Percentiles rank a stretch among this genome's conserved stretches.
These are phyloP conservation scores for Lepeophtheirus nordmannii DNA, from an alignment of 2,888 invertebrate species.

Conservation along the genomic window DNA sequence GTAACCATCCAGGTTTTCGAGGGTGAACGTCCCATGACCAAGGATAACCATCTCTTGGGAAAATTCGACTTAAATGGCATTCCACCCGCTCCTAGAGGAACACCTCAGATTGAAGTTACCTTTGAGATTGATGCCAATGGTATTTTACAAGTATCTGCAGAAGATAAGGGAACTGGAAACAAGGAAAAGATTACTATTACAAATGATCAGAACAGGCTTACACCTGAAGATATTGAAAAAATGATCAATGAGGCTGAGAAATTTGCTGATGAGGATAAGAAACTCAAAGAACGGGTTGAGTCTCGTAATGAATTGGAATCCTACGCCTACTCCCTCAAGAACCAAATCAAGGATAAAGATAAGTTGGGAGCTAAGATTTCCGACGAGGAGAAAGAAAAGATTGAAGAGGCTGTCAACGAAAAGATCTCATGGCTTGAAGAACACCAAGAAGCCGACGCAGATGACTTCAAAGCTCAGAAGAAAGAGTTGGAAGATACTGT, in stretches of 20 bases:
- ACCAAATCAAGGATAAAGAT: constrained; percentile 88
- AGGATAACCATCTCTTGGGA: constrained; percentile 94
- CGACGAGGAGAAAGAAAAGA: constrained; percentile 78
- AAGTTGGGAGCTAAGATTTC: constrained; percentile 79
- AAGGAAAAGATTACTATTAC: constrained; percentile 97
- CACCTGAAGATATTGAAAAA: constrained; percentile 93
- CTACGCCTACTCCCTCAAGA: constrained; percentile 92
- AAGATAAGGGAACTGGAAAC: constrained; percentile 98
- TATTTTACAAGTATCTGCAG: constrained; percentile 87
- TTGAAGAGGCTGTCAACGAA: constrained; percentile 86
- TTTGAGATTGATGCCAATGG: constrained; percentile 90
- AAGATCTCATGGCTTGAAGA: constrained; percentile 95
- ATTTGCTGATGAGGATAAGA: constrained; percentile 97
- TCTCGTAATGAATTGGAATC: constrained; percentile 92
- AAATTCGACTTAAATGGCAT: constrained; percentile 96
- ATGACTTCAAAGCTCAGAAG: constrained; percentile 82
- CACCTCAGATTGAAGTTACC: constrained; percentile 84
- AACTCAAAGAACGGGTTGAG: constrained; percentile 84
- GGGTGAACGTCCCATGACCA: constrained; percentile 98
- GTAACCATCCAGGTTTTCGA: constrained; percentile 98
- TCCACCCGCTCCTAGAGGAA: constrained; percentile 81
- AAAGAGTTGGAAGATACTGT: constrained; percentile 86
- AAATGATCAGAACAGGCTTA: constrained; percentile 89
- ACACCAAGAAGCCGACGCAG: constrained; percentile 78
- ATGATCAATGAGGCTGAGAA: constrained; percentile 99